These are phyloP conservation scores for Solea senegalensis DNA, from an alignment of 2,113 vertebrate species.

Conservation along the genomic window DNA sequence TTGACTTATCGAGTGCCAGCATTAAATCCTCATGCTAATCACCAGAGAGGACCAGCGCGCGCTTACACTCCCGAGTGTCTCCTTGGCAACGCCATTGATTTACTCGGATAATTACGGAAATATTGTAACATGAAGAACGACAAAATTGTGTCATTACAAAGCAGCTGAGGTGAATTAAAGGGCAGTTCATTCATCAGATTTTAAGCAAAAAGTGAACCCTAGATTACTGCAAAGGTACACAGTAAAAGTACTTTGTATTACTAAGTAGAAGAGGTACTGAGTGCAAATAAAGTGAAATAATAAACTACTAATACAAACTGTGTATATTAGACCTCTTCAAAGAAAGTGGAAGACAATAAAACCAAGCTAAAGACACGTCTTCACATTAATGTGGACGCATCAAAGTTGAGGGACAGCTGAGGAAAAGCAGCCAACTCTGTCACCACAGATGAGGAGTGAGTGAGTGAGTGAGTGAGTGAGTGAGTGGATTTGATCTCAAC, in stretches of 20 bases:
- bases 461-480: background rate
- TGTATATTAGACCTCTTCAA: no score
- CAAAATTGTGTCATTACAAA: background rate
- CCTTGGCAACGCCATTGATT: conserved; percentile 3
- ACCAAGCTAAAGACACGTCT: no score
- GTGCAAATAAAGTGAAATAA: no score
- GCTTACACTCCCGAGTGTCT: conserved; percentile 20
- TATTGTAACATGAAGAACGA: no score
- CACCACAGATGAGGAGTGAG: background rate
- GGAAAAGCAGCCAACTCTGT: conserved; percentile 11
- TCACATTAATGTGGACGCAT: no score
- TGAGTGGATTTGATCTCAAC: conserved; percentile 19
- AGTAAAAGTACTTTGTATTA: no score
- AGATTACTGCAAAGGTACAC: no score
- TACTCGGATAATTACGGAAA: background rate
- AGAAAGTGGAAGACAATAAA: no score
- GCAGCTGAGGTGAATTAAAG: background rate
- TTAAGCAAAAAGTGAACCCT: no score
- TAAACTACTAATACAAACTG: no score
- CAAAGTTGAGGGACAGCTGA: conserved; percentile 9
- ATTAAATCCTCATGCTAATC: conserved; percentile 30
- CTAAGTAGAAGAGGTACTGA: no score
- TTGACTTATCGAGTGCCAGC: conserved; percentile 50
- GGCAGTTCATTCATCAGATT: no score
- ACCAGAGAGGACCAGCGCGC: background rate